These are phyloP conservation scores for Zoanthus gigantus DNA, from an alignment of 92 coral and sea anemone species.

Conservation along the genomic window DNA sequence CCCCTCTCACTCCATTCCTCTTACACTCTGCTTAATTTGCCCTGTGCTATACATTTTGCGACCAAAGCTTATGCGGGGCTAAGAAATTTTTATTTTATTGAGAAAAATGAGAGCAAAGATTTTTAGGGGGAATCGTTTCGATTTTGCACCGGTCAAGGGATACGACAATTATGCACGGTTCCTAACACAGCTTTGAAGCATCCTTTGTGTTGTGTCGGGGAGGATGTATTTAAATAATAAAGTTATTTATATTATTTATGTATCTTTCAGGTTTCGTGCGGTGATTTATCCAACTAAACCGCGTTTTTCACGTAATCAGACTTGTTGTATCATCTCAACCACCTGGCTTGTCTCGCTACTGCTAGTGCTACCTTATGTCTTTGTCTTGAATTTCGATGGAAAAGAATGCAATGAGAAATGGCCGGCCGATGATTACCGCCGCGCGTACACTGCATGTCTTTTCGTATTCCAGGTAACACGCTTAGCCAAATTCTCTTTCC, in stretches of 20 bases:
- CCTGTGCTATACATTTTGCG: too few species aligned
- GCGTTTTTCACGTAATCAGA: constrained; percentile 70
- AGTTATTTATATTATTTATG: neutral
- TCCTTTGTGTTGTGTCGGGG: too few species aligned
- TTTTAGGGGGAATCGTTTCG: too few species aligned
- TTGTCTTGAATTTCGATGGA: constrained; percentile 66
- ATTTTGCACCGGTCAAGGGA: too few species aligned
- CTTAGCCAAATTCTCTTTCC: neutral
- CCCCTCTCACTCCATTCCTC: too few species aligned
- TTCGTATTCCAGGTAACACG: constrained; percentile 66
- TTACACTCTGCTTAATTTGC: too few species aligned
- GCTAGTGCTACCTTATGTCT: constrained; percentile 78
- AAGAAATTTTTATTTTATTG: too few species aligned
- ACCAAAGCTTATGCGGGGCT: too few species aligned
- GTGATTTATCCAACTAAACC: constrained; percentile 87
- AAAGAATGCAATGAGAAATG: constrained; percentile 69
- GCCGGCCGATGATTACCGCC: constrained; percentile 67
- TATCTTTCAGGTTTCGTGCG: constrained; percentile 75
- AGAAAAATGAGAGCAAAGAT: too few species aligned
- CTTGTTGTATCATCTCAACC: constrained; percentile 58
- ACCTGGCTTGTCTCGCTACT: constrained; percentile 80
- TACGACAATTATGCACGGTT: too few species aligned
- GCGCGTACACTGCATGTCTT: constrained; percentile 77
- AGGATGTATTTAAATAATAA: too few species aligned
- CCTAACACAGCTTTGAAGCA: too few species aligned